Base-by-base conservation (phyloP, 2,797 vertebrate genomes). In the Neopelma chrysocephalum region DNA sequence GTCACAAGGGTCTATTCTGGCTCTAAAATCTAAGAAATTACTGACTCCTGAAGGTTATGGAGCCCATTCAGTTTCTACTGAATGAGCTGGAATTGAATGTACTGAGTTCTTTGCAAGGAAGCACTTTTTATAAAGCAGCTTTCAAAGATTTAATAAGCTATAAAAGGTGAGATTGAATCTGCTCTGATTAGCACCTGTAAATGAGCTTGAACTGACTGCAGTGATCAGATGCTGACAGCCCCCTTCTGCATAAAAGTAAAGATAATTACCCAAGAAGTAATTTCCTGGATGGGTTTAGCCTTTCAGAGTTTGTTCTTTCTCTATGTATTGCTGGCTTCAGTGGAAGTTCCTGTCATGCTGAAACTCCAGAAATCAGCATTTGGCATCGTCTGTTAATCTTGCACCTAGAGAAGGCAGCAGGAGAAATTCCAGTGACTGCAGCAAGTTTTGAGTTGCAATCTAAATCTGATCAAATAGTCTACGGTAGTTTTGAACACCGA, bases 131-230 rank as follows among this genome's bases (percentile, higher is more conserved):
- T 57, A 88, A 89, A 90, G 80, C 80, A 88, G 42, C 7, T 36
- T 91, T 95, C 65, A 51, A 88, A 93, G 48, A 47, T 84, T 72
- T 94, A 91, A 75, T 69, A 65, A 64, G 38, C 69, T 91, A 11
- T 92, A 76, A 90, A 94, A 95, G 62, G 83, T 87, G 62, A 90
- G 50, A 62, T 64, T 95, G 85, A 90, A 84, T 91, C 86, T 94
- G 62, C 57, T 94, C 70, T 90, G 73, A 93, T 94, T 92, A 94
- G 29, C 56, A 94, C 54, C 86, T 86, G 80, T 90, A 91, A 91
- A 94, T 86, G 93, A 93, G 65, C 69, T 90, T 81, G 81, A 94
- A 87, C 64, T 82, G 66, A 69, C 73, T 93, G 16, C 27, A 75
- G 50, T 26, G 81, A 81, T 93, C 61, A 78, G 65, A 60, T 90